A percentile compares a stretch with the other conserved stretches of the same genome.
phyloP scores from a whole-genome alignment of 2,888 invertebrate species.

The Lymantria monacha region DNA sequence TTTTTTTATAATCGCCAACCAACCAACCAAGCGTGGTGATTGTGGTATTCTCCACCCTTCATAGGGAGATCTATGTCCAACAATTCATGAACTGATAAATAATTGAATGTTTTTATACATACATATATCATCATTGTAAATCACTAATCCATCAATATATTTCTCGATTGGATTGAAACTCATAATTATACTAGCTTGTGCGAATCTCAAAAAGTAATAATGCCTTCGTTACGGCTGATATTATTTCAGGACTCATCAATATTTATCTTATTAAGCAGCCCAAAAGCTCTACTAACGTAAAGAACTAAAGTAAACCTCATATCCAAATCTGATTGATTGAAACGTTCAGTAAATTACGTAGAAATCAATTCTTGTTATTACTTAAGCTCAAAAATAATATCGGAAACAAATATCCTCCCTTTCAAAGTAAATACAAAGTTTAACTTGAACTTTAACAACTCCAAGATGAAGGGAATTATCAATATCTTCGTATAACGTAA shows the following conservation, averaged over 20 bases:
- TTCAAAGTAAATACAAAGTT: neutral
- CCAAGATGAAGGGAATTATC: neutral
- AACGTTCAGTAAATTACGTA: slow-evolving; percentile 1
- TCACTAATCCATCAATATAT: neutral
- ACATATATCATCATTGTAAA: too few species aligned
- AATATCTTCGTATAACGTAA: slow-evolving; percentile 2
- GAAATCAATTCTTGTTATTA: neutral
- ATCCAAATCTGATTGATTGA: slow-evolving; percentile 13
- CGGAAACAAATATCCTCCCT: slow-evolving; percentile 3
- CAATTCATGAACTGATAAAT: too few species aligned
- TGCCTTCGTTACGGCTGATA: neutral
- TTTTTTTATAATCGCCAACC: too few species aligned
- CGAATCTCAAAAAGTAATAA: neutral
- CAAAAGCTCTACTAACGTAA: slow-evolving; percentile 4
- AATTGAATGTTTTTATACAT: too few species aligned
- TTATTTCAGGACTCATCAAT: slow-evolving; percentile 11
- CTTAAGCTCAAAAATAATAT: slow-evolving; percentile 2
- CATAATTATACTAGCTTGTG: too few species aligned
- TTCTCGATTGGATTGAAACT: neutral
- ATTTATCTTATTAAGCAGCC: slow-evolving; percentile 9
- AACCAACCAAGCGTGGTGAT: too few species aligned
- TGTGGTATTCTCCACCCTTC: too few species aligned
- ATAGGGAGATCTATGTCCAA: too few species aligned
- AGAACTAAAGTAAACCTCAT: slow-evolving; percentile 12
- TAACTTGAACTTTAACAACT: neutral